A percentile compares a stretch with the other conserved stretches of the same genome.
phyloP scores from a whole-genome alignment of 2,888 invertebrate species.

The Deilephila elpenor region DNA sequence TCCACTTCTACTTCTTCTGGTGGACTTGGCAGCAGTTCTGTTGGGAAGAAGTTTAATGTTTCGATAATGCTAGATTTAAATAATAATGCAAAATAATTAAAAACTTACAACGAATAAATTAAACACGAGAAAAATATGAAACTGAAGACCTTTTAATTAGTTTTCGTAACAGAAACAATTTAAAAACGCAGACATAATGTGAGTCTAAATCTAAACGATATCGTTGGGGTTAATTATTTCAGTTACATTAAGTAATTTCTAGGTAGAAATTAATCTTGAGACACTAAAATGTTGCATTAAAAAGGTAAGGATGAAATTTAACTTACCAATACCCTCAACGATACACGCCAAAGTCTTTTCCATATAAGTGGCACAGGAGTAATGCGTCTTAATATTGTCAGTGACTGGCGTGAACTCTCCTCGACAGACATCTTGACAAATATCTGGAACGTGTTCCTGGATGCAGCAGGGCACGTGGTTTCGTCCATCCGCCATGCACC shows the following conservation, averaged over 20 bases:
- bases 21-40: constrained; percentile 90
- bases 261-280: too few species aligned
- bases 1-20: constrained; percentile 90
- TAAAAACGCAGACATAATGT: too few species aligned
- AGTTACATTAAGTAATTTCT: too few species aligned
- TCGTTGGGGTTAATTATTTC: too few species aligned
- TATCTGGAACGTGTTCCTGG: constrained; percentile 91
- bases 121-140: too few species aligned
- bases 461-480: constrained; percentile 95
- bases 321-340: constrained; percentile 89
- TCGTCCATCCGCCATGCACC: constrained; percentile 91
- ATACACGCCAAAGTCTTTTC: constrained; percentile 93
- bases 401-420: constrained; percentile 94
- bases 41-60: constrained; percentile 36
- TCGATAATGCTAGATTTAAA: too few species aligned
- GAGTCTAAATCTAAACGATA: too few species aligned
- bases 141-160: too few species aligned
- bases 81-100: too few species aligned
- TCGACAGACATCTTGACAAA: constrained; percentile 93
- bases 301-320: background rate
- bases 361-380: constrained; percentile 93
- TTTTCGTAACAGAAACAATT: too few species aligned
- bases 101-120: too few species aligned
- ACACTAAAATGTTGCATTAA: too few species aligned
- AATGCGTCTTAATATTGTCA: constrained; percentile 92